A percentile compares a stretch with the other conserved stretches of the same genome.
Evolutionary conservation across 1,140 invertebrate species (phyloP).

Genomic region (Daktulosphaira vitifoliae): DNA sequence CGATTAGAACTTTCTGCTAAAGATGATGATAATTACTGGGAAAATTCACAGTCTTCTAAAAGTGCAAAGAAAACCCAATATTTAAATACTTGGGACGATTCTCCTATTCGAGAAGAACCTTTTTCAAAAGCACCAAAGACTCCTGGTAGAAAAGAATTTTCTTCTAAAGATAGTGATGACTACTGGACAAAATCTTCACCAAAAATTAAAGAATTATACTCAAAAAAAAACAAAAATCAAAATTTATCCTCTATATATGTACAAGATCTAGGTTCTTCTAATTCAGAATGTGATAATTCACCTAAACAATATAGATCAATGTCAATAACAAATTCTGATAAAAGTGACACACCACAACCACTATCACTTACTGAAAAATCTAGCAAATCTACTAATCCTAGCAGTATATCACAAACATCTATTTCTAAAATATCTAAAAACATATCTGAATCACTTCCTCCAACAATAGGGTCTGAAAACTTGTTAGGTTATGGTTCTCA

Average conservation of each 20-base stretch:
- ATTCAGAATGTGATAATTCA: slow-evolving; percentile 8
- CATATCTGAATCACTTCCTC: slow-evolving; percentile 8
- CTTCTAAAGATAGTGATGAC: not conserved
- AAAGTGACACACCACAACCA: slow-evolving; percentile 22
- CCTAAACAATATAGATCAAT: not conserved
- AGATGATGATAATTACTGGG: slow-evolving; percentile 26
- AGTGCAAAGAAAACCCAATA: slow-evolving; percentile 9
- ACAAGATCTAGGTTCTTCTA: slow-evolving; percentile 23
- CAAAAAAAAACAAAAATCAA: slow-evolving; percentile 2
- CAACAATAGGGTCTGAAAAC: not conserved
- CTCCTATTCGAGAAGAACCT: slow-evolving; percentile 18
- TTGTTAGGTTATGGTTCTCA: slow-evolving; percentile 6
- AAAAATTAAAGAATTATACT: not conserved
- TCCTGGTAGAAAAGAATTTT: slow-evolving; percentile 26
- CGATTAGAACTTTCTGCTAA: not conserved
- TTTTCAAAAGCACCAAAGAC: slow-evolving; percentile 19
- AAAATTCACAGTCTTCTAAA: not conserved
- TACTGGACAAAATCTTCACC: slow-evolving; percentile 21
- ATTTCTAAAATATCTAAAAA: not conserved
- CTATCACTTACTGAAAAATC: not conserved
- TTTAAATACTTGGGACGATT: slow-evolving; percentile 28
- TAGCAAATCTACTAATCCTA: not conserved
- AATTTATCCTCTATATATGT: slow-evolving; percentile 17
- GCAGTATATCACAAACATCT: not conserved
- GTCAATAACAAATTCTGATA: slow-evolving; percentile 27